Evolutionary conservation across 92 coral and sea anemone species (phyloP).

Genomic region (Porites rus): DNA sequence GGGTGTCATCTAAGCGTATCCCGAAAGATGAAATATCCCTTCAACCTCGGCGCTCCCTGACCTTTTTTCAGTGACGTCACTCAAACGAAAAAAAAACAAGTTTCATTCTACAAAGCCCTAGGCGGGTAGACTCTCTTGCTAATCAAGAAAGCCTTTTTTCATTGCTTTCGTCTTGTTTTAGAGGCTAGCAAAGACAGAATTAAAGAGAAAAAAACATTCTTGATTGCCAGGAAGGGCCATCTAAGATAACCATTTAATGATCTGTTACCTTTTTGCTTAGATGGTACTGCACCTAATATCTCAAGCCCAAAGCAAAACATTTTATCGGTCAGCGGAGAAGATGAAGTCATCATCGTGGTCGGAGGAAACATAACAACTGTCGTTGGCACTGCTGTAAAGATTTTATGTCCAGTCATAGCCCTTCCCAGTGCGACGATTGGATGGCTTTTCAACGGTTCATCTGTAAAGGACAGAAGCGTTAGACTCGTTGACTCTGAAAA

Average conservation of each 20-base stretch:
- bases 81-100: too few relatives aligned
- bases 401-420: conserved; percentile 75
- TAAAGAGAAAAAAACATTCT: too few relatives aligned
- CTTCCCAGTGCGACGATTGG: conserved; percentile 77
- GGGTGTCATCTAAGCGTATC: too few relatives aligned
- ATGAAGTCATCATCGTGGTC: conserved; percentile 66
- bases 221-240: not conserved
- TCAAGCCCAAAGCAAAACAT: conserved; percentile 48
- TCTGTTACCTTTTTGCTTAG: conserved; percentile 28
- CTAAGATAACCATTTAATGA: too few relatives aligned
- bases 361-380: conserved; percentile 93
- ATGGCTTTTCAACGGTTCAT: conserved; percentile 77
- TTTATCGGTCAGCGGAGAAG: conserved; percentile 85
- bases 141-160: too few relatives aligned
- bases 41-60: too few relatives aligned
- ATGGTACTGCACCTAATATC: conserved; percentile 70
- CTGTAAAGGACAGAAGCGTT: conserved; percentile 33
- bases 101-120: too few relatives aligned
- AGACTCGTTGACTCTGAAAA: conserved; percentile 33
- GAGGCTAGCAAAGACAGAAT: too few relatives aligned
- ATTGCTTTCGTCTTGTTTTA: too few relatives aligned
- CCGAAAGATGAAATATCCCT: too few relatives aligned
- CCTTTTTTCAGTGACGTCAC: too few relatives aligned
- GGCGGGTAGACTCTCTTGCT: too few relatives aligned
- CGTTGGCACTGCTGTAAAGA: conserved; percentile 83